Evolutionary conservation across 2,797 vertebrate genomes (phyloP).

Genomic region (Silurus aristotelis): DNA sequence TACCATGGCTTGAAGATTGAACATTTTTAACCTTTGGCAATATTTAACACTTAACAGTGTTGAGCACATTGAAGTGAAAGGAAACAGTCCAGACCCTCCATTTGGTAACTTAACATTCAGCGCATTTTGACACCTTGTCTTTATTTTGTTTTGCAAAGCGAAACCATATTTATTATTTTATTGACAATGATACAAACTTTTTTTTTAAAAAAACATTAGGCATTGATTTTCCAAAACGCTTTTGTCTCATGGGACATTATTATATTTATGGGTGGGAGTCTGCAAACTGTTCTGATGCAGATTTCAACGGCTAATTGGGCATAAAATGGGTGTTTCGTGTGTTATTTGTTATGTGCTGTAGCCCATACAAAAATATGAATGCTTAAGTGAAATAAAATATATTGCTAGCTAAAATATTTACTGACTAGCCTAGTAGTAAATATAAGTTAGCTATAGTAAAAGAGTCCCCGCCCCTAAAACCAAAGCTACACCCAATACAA

Average conservation of each 20-base stretch:
- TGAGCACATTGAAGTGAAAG: slow-evolving; percentile 21
- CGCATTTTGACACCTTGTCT: neutral
- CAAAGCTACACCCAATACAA: neutral
- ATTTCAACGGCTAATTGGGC: neutral
- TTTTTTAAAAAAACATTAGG: neutral
- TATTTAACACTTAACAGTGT: slow-evolving; percentile 7
- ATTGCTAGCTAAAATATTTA: neutral
- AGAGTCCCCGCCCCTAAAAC: neutral
- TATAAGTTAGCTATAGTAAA: neutral
- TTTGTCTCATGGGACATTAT: neutral
- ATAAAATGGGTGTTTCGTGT: neutral
- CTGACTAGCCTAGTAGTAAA: neutral
- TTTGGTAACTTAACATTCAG: slow-evolving; percentile 1
- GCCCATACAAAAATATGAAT: neutral
- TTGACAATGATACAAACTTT: neutral
- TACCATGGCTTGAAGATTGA: neutral
- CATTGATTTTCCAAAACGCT: neutral
- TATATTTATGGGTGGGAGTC: neutral
- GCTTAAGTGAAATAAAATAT: neutral
- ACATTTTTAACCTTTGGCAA: neutral
- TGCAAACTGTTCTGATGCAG: neutral
- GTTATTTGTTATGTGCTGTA: neutral
- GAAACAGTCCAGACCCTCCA: slow-evolving; percentile 11
- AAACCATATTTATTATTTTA: neutral
- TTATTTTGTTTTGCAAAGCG: neutral